Conservation (phyloP, 2,113 vertebrate genomes). For the Rutilus rutilus region DNA sequence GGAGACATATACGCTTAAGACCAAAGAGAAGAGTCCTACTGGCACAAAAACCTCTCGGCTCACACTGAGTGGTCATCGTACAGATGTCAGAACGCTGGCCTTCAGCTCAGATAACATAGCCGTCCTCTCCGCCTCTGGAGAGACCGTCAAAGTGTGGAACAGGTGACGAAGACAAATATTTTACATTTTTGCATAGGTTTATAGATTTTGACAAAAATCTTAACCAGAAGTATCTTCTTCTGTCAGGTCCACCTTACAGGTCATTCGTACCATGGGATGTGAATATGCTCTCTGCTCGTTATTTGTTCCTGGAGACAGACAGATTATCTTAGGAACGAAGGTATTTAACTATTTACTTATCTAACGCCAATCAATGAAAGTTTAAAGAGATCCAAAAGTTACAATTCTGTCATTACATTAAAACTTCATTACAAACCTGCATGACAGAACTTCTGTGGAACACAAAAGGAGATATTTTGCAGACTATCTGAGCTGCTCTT, state of each 20-base stretch:
- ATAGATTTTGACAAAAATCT: slow-evolving; percentile 26
- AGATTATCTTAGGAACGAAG: slow-evolving; percentile 94
- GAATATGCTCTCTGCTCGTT: slow-evolving; percentile 92
- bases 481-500: not conserved
- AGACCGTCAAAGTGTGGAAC: slow-evolving; percentile 96
- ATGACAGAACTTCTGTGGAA: not conserved
- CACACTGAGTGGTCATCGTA: slow-evolving; percentile 88
- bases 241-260: slow-evolving; percentile 88
- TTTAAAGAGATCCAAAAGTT: not conserved
- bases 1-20: slow-evolving; percentile 81
- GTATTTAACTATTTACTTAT: slow-evolving; percentile 65
- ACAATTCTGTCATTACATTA: not conserved
- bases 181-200: not conserved
- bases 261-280: slow-evolving; percentile 92
- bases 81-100: slow-evolving; percentile 88
- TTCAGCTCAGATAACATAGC: slow-evolving; percentile 98
- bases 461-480: not conserved
- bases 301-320: slow-evolving; percentile 94
- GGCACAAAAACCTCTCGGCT: slow-evolving; percentile 79
- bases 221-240: slow-evolving; percentile 18
- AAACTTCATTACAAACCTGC: not conserved
- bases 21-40: slow-evolving; percentile 64
- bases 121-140: slow-evolving; percentile 89
- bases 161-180: slow-evolving; percentile 75
- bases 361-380: not conserved